A percentile compares a stretch with the other conserved stretches of the same genome.
phyloP scores from a whole-genome alignment of 2,797 vertebrate species.

The Aratinga solstitialis region DNA sequence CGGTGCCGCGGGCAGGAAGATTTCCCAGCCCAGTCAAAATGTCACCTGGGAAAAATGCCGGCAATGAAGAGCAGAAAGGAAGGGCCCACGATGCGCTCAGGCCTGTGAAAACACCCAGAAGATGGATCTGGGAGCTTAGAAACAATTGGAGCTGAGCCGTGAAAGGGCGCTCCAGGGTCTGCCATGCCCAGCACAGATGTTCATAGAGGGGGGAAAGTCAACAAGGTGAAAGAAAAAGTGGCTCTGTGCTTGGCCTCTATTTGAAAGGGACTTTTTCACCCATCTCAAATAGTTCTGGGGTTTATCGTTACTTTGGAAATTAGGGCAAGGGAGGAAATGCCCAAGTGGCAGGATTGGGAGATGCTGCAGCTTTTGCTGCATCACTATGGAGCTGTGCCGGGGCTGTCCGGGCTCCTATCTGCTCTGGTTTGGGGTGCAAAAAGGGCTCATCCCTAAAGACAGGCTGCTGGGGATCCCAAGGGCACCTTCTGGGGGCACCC shows the following conservation, averaged over 20 bases:
- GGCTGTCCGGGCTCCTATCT: neutral
- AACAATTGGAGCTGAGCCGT: neutral
- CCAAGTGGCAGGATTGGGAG: neutral
- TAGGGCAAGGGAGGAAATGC: neutral
- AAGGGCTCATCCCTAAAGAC: neutral
- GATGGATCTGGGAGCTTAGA: conserved; percentile 18
- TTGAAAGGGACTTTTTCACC: neutral
- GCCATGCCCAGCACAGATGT: neutral
- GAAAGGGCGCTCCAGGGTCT: neutral
- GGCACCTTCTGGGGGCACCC: neutral
- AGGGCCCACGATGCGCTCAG: neutral
- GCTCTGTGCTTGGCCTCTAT: neutral
- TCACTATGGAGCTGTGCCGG: neutral
- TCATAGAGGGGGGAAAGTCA: neutral
- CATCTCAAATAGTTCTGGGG: neutral
- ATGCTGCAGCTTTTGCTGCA: neutral
- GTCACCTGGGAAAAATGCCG: neutral
- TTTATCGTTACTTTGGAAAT: neutral
- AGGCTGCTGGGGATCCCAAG: neutral
- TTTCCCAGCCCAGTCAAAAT: conserved; percentile 37
- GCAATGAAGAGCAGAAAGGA: conserved; percentile 25
- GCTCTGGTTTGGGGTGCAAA: neutral
- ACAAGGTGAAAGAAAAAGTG: neutral
- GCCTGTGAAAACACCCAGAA: conserved; percentile 32
- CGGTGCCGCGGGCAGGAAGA: neutral